Evolutionary conservation across 2,888 invertebrate species (phyloP), one percentile per base, ranked within the genome.

Genomic region (Ephialtes manifestator): DNA sequence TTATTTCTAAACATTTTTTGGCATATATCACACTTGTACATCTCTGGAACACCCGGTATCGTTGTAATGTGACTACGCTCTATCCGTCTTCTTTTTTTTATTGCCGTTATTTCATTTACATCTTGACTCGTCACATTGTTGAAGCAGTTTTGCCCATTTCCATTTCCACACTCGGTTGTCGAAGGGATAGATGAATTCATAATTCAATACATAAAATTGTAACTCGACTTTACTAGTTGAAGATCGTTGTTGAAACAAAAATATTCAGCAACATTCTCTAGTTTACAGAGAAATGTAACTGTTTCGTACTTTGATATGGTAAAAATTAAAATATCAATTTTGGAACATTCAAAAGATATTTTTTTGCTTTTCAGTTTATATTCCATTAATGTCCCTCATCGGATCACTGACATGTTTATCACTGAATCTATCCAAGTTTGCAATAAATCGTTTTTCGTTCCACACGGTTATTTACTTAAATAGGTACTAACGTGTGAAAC

Each of bases 1-100:
- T 96, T 96, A 68, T 97, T 96, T 81, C 95, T 95, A 89, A 97
- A 97, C 82, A 94, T 95, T 92, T 96, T 97, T 60, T 95, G 94
- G 90, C 97, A 97, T 28, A 96, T 94, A 10, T 95, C 96, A 90
- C 97, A 97, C 70, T 95, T 94, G 92, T 96, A 97, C 87, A 93
- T 94, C 43, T 95, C 95, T 87, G 95, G 95, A 71, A 92, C 95
- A 88, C 95, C 95, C 93, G 94, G 88, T 74, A 93, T 63, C 39
- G 89, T 81, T 10, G 86, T 87, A 85, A 94, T 94, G 43, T 94
- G 93, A 81, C 87, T 92, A 20, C 90, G 89, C 80, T 93, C 91
- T 4, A 31, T 71, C 65, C 58, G 67, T 72, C 86, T 89, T 7
- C 60, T 76, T 2, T 80, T 84, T 76, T 87, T 90, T 70, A 35